Conservation (phyloP, 2,888 invertebrate species). For the Raillietiella orientalis region DNA sequence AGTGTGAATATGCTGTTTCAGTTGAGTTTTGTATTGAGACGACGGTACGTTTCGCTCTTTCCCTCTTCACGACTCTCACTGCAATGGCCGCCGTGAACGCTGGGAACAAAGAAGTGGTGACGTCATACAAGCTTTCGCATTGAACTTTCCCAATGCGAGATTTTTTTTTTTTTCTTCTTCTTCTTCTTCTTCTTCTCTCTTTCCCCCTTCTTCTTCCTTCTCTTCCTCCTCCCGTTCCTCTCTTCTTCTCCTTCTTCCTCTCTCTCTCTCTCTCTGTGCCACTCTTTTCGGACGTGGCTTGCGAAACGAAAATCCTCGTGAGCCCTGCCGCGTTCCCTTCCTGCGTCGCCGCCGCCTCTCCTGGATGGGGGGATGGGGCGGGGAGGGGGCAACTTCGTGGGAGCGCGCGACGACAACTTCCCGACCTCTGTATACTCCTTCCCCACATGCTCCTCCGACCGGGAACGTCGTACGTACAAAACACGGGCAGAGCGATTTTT, state of each 20-base stretch:
- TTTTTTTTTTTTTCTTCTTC: too few species aligned
- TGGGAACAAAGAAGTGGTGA: too few species aligned
- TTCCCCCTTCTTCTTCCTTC: neutral
- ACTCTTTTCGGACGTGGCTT: slow-evolving; percentile 4
- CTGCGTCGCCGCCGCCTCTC: neutral
- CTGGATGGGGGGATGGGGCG: neutral
- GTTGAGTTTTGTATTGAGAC: too few species aligned
- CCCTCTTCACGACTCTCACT: slow-evolving; percentile 2
- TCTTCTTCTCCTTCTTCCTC: slow-evolving; percentile 1
- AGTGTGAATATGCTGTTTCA: too few species aligned
- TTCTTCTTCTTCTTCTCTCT: slow-evolving; percentile 1
- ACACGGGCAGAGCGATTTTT: too few species aligned
- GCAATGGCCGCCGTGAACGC: too few species aligned
- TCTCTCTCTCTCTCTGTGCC: neutral
- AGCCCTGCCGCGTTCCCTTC: too few species aligned
- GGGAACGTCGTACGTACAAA: too few species aligned
- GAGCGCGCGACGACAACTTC: neutral
- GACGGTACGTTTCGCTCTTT: neutral
- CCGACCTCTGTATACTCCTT: too few species aligned
- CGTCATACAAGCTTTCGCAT: too few species aligned
- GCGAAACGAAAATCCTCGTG: neutral
- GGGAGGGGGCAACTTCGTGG: neutral
- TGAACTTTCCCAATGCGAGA: too few species aligned
- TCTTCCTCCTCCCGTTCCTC: slow-evolving; percentile 1
- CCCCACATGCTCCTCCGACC: too few species aligned